phyloP scores from a whole-genome alignment of 2,797 vertebrate genomes.

The Craterocephalus amniculus region DNA sequence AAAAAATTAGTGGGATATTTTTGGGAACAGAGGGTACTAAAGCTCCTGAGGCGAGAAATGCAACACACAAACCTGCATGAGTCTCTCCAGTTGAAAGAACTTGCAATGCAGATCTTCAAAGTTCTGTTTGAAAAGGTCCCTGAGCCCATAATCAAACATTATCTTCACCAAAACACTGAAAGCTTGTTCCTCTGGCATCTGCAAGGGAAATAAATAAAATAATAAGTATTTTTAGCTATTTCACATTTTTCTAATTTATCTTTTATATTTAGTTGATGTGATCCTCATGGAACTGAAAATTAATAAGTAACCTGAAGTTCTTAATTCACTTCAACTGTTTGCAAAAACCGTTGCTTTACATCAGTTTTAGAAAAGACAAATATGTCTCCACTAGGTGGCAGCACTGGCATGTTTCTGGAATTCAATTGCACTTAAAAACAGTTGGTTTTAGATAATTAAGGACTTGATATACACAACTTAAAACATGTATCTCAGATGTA shows the following conservation, averaged over 20 bases:
- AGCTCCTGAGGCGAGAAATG: background rate
- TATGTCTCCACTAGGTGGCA: slow-evolving; percentile 62
- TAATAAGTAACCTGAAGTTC: background rate
- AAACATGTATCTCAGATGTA: slow-evolving; percentile 10
- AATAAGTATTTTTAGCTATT: background rate
- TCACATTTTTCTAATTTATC: background rate
- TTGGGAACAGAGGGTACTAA: background rate
- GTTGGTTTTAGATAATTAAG: background rate
- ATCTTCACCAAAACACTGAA: slow-evolving; percentile 99
- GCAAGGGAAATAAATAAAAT: slow-evolving; percentile 19
- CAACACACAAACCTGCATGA: slow-evolving; percentile 91
- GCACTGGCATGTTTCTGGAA: slow-evolving; percentile 7
- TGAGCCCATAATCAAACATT: slow-evolving; percentile 99
- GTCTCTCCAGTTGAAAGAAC: slow-evolving; percentile 97
- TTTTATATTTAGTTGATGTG: background rate
- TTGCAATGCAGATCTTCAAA: slow-evolving; percentile 99
- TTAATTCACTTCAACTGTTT: background rate
- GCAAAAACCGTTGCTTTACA: background rate
- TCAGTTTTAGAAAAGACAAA: background rate
- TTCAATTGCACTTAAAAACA: background rate
- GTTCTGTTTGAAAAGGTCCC: slow-evolving; percentile 99
- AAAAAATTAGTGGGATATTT: background rate
- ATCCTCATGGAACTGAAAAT: background rate
- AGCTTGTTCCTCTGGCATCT: slow-evolving; percentile 99
- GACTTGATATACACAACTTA: slow-evolving; percentile 1